Conservation (phyloP, 1,140 invertebrate genomes). For the Rhopalosiphum maidis region DNA sequence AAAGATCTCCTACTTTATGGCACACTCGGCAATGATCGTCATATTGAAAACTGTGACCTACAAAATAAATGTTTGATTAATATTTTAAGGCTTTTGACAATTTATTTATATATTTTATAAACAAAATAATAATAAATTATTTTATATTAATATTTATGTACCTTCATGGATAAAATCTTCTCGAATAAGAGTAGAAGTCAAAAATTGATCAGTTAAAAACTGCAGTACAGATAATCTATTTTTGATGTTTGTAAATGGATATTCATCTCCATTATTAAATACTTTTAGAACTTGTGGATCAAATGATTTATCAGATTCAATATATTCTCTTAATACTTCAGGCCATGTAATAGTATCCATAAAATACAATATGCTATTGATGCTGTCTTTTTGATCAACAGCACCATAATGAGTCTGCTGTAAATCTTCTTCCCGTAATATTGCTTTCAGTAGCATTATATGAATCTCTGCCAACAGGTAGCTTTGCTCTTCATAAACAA, state of each 20-base stretch:
- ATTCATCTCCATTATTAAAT: constrained; percentile 76
- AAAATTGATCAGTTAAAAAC: constrained; percentile 91
- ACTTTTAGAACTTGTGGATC: constrained; percentile 74
- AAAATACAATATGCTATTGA: constrained; percentile 90
- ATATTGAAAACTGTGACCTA: constrained; percentile 83
- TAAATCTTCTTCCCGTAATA: constrained; percentile 92
- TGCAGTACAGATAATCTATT: constrained; percentile 86
- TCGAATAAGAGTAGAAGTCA: constrained; percentile 90
- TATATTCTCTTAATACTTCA: constrained; percentile 85
- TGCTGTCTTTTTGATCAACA: constrained; percentile 93
- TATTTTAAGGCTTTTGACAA: not conserved
- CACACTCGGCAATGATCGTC: constrained; percentile 96
- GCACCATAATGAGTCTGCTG: constrained; percentile 95
- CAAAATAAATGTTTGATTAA: constrained; percentile 58
- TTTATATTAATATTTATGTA: constrained; percentile 62
- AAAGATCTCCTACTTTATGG: constrained; percentile 90
- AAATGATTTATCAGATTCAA: constrained; percentile 86
- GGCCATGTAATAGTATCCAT: constrained; percentile 95
- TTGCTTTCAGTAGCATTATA: constrained; percentile 87
- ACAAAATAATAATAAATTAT: no score
- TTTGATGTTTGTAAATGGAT: constrained; percentile 85
- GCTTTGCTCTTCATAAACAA: constrained; percentile 91
- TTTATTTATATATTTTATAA: not conserved
- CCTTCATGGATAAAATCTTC: constrained; percentile 95
- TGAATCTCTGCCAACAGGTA: constrained; percentile 90